Evolutionary conservation across 2,888 invertebrate species (phyloP).

Genomic region (Gastrophysa polygoni): DNA sequence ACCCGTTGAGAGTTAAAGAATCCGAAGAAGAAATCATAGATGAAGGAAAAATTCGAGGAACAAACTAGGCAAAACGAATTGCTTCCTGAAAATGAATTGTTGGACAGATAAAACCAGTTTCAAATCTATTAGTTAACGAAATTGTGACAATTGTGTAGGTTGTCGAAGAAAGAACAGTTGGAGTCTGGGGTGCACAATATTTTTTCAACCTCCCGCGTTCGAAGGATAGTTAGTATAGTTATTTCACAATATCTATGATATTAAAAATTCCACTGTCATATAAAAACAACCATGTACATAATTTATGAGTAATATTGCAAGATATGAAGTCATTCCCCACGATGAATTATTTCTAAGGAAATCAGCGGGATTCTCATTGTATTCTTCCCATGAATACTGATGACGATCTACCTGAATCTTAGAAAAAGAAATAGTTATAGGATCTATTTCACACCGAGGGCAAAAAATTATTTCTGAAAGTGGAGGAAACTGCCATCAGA

Average conservation of each 20-base stretch:
- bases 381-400: slow-evolving; percentile 10
- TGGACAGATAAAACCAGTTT: background rate
- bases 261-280: slow-evolving; percentile 9
- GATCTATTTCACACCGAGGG: too few species aligned
- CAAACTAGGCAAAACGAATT: background rate
- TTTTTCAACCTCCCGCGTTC: background rate
- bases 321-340: slow-evolving; percentile 5
- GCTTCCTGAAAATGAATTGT: background rate
- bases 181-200: background rate
- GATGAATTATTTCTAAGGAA: background rate
- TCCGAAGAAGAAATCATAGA: background rate
- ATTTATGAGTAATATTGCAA: slow-evolving; percentile 2
- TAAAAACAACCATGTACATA: background rate
- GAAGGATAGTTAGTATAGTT: background rate
- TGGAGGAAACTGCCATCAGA: too few species aligned
- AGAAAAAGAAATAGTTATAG: too few species aligned
- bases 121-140: background rate
- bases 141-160: background rate
- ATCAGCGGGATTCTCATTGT: background rate
- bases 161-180: background rate
- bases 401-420: slow-evolving; percentile 7
- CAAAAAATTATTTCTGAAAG: too few species aligned
- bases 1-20: slow-evolving; percentile 51
- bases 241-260: slow-evolving; percentile 3
- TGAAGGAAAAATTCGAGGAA: background rate